A percentile compares a stretch with the other conserved stretches of the same genome.
Conservation (phyloP, 2,888 invertebrate genomes). For the Morinoia aosen region DNA sequence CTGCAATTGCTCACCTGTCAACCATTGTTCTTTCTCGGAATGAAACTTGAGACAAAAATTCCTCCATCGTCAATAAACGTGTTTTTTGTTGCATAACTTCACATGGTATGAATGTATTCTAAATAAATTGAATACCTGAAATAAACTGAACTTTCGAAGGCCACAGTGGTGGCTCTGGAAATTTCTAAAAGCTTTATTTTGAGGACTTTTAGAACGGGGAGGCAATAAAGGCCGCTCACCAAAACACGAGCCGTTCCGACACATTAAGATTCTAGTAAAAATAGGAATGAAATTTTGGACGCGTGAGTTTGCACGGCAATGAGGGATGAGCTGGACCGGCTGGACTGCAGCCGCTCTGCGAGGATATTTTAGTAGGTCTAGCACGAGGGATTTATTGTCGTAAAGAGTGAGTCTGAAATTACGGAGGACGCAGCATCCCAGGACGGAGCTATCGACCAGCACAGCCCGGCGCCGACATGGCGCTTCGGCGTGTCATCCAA, state of each 20-base stretch:
- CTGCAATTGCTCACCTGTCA: background rate
- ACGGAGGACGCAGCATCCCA: constrained; percentile 14
- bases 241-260: constrained; percentile 12
- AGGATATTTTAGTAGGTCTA: constrained; percentile 30
- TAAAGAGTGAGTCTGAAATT: constrained; percentile 28
- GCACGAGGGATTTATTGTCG: constrained; percentile 34
- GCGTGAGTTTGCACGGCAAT: constrained; percentile 23
- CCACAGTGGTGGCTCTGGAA: background rate
- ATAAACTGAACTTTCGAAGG: background rate
- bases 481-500: background rate
- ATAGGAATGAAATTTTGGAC: constrained; percentile 13
- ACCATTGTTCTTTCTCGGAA: background rate
- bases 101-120: background rate
- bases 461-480: constrained; percentile 2
- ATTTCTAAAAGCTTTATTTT: background rate
- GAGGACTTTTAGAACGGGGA: background rate
- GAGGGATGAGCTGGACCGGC: constrained; percentile 15
- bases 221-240: background rate
- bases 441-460: constrained; percentile 39
- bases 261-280: constrained; percentile 27
- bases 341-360: background rate
- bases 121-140: background rate
- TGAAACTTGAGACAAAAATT: background rate
- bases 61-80: background rate
- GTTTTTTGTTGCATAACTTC: background rate